Evolutionary conservation across 1,140 invertebrate genomes (phyloP).

Genomic region (Bradynema listronoti): DNA sequence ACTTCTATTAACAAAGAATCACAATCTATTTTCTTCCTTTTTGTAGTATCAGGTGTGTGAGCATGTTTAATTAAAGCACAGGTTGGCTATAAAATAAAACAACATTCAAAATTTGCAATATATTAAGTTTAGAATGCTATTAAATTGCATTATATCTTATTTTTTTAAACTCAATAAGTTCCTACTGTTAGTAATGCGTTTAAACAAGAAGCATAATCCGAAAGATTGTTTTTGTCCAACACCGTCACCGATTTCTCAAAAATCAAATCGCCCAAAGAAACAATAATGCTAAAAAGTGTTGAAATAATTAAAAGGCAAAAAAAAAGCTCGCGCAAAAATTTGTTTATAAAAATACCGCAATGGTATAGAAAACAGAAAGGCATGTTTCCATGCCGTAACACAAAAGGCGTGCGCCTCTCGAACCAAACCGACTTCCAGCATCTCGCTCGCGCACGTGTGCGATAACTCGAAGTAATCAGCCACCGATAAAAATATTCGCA

Average conservation of each 20-base stretch:
- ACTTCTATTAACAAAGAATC: no score
- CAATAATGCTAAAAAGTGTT: constrained; percentile 10
- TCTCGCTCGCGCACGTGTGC: constrained; percentile 10
- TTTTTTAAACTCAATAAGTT: no score
- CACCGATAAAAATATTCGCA: constrained; percentile 15
- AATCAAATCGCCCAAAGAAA: constrained; percentile 13
- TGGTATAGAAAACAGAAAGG: constrained; percentile 16
- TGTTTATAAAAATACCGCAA: no score
- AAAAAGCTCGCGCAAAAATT: no score
- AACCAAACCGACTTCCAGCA: constrained; percentile 14
- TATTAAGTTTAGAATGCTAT: no score
- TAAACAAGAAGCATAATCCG: constrained; percentile 17
- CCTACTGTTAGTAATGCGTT: constrained; percentile 23
- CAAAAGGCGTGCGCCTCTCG: constrained; percentile 21
- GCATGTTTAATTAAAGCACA: no score
- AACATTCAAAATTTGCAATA: no score
- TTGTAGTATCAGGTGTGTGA: no score
- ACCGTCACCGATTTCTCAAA: constrained; percentile 18
- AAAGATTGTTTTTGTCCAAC: constrained; percentile 9
- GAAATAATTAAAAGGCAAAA: background rate
- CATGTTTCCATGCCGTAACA: constrained; percentile 16
- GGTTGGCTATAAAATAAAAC: no score
- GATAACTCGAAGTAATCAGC: constrained; percentile 22
- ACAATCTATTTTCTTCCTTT: no score
- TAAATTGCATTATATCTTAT: no score